These are phyloP conservation scores for Sardinella longiceps DNA, from an alignment of 2,797 vertebrate genomes.

Conservation along the genomic window DNA sequence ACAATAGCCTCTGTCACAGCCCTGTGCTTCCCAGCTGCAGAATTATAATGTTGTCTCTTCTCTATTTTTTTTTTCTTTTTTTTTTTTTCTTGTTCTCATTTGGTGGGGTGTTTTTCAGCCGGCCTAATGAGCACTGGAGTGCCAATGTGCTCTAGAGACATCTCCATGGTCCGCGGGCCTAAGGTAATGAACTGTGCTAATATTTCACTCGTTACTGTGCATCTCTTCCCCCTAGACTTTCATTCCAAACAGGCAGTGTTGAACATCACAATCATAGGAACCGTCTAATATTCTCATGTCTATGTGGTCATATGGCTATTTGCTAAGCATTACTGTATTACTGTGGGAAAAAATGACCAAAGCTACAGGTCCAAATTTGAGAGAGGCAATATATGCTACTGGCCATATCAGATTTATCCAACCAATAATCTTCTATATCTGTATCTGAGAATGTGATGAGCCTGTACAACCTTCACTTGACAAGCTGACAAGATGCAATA, in stretches of 20 bases:
- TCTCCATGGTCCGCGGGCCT: slow-evolving; percentile 32
- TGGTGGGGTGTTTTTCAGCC: slow-evolving; percentile 15
- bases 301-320: not conserved
- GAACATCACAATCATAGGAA: not conserved
- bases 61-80: not conserved
- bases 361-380: not conserved
- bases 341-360: no score
- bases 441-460: not conserved
- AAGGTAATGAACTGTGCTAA: slow-evolving; percentile 23
- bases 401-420: not conserved
- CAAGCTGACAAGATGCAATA: not conserved
- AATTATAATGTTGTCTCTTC: not conserved
- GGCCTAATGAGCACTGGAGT: slow-evolving; percentile 43
- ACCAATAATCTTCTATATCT: not conserved
- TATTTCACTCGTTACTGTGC: not conserved
- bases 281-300: not conserved
- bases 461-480: not conserved
- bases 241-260: not conserved
- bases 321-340: not conserved
- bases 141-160: slow-evolving; percentile 45
- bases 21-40: not conserved
- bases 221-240: not conserved
- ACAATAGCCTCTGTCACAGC: not conserved
- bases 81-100: not conserved
- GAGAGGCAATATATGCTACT: not conserved